phyloP scores from a whole-genome alignment of 2,113 vertebrate genomes.

The Sapajus apella region DNA sequence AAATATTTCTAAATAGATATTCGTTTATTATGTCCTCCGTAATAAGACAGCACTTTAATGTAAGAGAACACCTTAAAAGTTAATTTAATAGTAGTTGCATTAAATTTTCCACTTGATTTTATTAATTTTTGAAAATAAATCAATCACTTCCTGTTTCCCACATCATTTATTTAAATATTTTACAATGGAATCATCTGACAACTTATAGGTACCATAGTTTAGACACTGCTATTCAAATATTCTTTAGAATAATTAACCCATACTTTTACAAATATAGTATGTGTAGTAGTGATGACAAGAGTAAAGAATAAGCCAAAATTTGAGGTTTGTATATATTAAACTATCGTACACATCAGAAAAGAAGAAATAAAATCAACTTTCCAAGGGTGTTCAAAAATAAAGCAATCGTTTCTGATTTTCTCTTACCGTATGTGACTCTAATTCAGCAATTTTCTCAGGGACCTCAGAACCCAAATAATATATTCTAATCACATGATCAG shows the following conservation, averaged over 20 bases:
- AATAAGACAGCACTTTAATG: background rate
- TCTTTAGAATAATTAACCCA: background rate
- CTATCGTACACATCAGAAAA: slow-evolving; percentile 10
- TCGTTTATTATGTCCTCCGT: background rate
- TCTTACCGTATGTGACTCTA: slow-evolving; percentile 95
- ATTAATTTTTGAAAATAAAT: slow-evolving; percentile 41
- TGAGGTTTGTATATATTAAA: background rate
- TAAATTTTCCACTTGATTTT: background rate
- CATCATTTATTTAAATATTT: background rate
- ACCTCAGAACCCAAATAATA: slow-evolving; percentile 95
- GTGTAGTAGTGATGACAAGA: background rate
- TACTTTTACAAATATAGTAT: background rate
- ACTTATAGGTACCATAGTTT: background rate
- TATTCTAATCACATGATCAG: slow-evolving; percentile 97
- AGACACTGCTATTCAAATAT: background rate
- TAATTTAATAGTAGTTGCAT: background rate
- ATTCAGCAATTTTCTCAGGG: slow-evolving; percentile 95
- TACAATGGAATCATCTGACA: background rate
- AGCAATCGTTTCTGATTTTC: slow-evolving; percentile 31
- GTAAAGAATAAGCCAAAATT: background rate
- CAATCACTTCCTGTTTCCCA: background rate
- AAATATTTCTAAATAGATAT: background rate
- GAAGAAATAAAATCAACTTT: background rate
- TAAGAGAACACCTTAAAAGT: background rate
- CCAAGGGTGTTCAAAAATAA: slow-evolving; percentile 34